Conservation (phyloP, 2,888 invertebrate genomes). For the Prosapia bicincta region DNA sequence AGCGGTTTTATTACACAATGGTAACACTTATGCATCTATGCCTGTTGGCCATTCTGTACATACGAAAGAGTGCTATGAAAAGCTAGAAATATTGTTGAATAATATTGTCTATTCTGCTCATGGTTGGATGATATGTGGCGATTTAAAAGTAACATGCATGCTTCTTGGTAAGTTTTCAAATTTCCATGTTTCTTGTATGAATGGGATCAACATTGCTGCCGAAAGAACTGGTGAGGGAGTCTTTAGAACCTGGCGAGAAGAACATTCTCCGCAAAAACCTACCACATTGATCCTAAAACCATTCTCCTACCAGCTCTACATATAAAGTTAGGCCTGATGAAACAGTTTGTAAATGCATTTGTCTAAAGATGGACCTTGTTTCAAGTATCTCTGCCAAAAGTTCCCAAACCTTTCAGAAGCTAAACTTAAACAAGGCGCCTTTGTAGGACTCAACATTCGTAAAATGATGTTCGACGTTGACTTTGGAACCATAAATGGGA, state of each 20-base stretch:
- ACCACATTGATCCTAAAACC: background rate
- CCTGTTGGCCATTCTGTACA: slow-evolving; percentile 34
- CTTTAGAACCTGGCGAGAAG: background rate
- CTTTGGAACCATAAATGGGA: slow-evolving; percentile 28
- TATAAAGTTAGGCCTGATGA: slow-evolving; percentile 41
- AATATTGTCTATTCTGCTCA: too few relatives aligned
- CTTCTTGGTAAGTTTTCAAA: slow-evolving; percentile 33
- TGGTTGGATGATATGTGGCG: too few relatives aligned
- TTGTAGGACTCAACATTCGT: slow-evolving; percentile 24
- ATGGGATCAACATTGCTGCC: slow-evolving; percentile 33
- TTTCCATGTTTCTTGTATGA: slow-evolving; percentile 36
- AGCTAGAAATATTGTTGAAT: too few relatives aligned
- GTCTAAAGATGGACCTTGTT: slow-evolving; percentile 24
- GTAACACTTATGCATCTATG: too few relatives aligned
- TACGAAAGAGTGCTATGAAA: too few relatives aligned
- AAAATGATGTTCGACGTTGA: background rate
- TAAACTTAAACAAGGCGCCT: slow-evolving; percentile 31
- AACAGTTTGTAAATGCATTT: slow-evolving; percentile 39
- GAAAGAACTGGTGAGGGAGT: background rate
- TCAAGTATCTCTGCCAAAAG: too few relatives aligned
- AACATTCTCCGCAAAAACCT: slow-evolving; percentile 32
- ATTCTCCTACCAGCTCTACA: slow-evolving; percentile 37
- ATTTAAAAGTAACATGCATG: too few relatives aligned
- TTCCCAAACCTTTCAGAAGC: slow-evolving; percentile 16
- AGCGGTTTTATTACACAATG: too few relatives aligned